Base-by-base conservation (phyloP, 2,888 invertebrate species). In the Agonum fuliginosum region DNA sequence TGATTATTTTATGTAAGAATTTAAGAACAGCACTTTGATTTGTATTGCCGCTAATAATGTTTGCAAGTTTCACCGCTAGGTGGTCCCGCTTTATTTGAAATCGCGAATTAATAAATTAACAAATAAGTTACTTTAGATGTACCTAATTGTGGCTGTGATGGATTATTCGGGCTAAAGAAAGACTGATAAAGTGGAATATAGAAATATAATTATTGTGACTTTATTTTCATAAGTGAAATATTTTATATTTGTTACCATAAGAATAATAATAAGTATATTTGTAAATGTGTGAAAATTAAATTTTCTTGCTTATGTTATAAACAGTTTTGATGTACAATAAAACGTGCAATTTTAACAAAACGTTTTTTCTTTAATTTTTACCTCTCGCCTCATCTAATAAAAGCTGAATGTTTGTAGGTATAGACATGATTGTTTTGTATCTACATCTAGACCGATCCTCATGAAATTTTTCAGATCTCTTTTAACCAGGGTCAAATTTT, bases 211-310 rank as follows among this genome's bases (percentile, higher is more conserved):
- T 30, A 54, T 30, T 74, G 30, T 62, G 46, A 74, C 34, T 46
- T 74, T 74, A 74, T 74, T 74, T 74, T 74, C 74, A 74, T 75
- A 75, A 67, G 75, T 67, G 37, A 67, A 67, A 62, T 75, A 75
- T 75, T 75, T 75, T 75, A 75, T 75, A 75, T 75, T 75, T 75
- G 75, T 75, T 75, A 74, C 74, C 74, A 75, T 48, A 67, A 62
- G 48, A 27, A 58, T 67, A 75, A 67, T 34, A 43, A 65, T 75
- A 65, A 65, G 65, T 65, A 46, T 75, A 75, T 75, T 65, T 70
- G 22, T 75, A 75, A 22, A 48, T 34, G 65, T 75, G 75, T 65
- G 67, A 22, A 51, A 20, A 20, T 75, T 30, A 46, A 62, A 43
- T 65, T 75, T 75, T 41, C 22, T 67, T 75, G 65, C 75, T 65